phyloP scores from a whole-genome alignment of 2,113 vertebrate species.

The Brachyhypopomus gauderio region DNA sequence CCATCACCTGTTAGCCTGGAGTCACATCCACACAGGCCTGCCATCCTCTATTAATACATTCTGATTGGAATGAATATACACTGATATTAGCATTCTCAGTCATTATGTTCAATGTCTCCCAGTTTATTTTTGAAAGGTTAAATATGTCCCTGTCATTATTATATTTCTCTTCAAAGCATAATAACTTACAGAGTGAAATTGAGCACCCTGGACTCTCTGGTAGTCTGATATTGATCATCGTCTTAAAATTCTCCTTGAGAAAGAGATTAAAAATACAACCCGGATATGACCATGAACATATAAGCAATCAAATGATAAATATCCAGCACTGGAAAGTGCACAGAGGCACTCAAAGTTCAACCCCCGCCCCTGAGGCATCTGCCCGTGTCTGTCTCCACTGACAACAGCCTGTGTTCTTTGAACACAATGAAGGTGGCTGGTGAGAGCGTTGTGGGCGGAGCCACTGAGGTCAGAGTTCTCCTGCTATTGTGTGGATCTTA shows the following conservation, averaged over 20 bases:
- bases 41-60: slow-evolving; percentile 6
- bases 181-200: neutral
- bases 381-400: neutral
- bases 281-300: slow-evolving; percentile 10
- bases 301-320: slow-evolving; percentile 31
- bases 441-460: neutral
- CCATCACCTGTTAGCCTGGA: slow-evolving; percentile 34
- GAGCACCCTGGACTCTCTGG: slow-evolving; percentile 5
- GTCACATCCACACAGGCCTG: neutral
- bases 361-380: no score
- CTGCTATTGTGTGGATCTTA: slow-evolving; percentile 8
- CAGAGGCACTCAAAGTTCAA: neutral
- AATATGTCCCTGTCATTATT: slow-evolving; percentile 6
- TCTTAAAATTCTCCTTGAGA: slow-evolving; percentile 26
- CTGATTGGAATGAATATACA: slow-evolving; percentile 34
- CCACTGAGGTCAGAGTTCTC: neutral
- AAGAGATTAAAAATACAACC: slow-evolving; percentile 31
- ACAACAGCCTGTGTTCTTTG: neutral
- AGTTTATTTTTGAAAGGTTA: slow-evolving; percentile 14
- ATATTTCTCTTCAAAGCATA: neutral
- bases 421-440: neutral
- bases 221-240: slow-evolving; percentile 25
- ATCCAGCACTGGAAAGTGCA: neutral
- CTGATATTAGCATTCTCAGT: slow-evolving; percentile 25
- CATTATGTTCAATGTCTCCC: neutral